phyloP scores from a whole-genome alignment of 2,797 vertebrate species.

The Sebastes goodei region DNA sequence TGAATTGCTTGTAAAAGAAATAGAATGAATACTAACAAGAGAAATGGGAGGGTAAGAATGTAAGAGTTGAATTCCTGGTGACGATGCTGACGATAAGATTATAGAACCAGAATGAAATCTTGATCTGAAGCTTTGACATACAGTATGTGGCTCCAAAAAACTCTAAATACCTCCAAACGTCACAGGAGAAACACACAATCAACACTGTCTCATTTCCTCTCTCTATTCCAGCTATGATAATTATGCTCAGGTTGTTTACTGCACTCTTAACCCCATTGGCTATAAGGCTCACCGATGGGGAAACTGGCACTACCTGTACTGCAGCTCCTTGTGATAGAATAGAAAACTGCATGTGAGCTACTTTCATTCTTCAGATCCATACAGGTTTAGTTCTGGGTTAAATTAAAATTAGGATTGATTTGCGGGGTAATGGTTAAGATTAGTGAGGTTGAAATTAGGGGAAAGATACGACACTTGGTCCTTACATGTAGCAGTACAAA shows the following conservation, averaged over 20 bases:
- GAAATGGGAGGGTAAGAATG: not conserved
- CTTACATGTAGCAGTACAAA: not conserved
- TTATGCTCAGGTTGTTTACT: not conserved
- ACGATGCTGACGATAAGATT: not conserved
- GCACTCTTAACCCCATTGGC: no score
- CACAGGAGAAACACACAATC: not conserved
- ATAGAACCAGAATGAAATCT: not conserved
- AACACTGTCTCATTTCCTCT: not conserved
- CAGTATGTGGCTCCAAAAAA: not conserved
- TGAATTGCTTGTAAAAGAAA: not conserved
- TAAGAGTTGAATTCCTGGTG: not conserved
- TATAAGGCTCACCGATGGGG: not conserved
- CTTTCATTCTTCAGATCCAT: not conserved
- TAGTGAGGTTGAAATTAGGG: not conserved
- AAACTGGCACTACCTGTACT: conserved; percentile 17
- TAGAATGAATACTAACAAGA: not conserved
- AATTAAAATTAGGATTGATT: not conserved
- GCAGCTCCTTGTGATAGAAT: not conserved
- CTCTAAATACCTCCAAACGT: not conserved
- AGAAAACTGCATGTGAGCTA: no score
- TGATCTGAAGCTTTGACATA: not conserved
- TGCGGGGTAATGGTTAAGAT: not conserved
- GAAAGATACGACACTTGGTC: not conserved
- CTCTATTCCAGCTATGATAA: not conserved
- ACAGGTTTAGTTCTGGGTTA: not conserved